Evolutionary conservation across 2,113 vertebrate genomes (phyloP).

Genomic region (Camarhynchus parvulus): DNA sequence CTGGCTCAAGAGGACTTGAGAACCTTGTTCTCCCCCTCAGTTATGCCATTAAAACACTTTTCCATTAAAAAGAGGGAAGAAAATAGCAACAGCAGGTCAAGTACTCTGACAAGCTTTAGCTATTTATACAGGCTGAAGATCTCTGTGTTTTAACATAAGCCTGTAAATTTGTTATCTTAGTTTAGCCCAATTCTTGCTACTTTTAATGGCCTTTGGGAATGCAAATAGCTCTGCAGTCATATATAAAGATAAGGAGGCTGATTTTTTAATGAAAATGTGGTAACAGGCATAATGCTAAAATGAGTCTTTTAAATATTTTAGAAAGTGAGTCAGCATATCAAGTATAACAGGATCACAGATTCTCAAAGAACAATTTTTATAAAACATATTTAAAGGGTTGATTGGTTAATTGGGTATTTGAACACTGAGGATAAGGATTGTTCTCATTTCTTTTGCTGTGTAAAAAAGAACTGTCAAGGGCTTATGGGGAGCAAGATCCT

Average conservation of each 20-base stretch:
- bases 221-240: background rate
- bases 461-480: background rate
- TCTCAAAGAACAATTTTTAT: background rate
- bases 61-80: background rate
- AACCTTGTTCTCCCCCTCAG: background rate
- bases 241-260: background rate
- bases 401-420: slow-evolving; percentile 30
- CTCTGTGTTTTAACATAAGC: background rate
- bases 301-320: slow-evolving; percentile 2
- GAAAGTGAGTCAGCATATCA: slow-evolving; percentile 43
- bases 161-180: background rate
- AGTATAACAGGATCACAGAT: background rate
- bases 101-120: background rate
- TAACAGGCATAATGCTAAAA: background rate
- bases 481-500: background rate
- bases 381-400: background rate
- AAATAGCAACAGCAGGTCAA: background rate
- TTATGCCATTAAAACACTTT: background rate
- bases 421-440: background rate
- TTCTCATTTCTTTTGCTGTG: background rate
- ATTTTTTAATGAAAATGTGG: background rate
- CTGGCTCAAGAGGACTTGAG: background rate
- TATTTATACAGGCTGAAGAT: background rate
- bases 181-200: background rate
- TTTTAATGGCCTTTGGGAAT: slow-evolving; percentile 5